phyloP scores from a whole-genome alignment of 2,113 vertebrate species.

The Clupea harengus region DNA sequence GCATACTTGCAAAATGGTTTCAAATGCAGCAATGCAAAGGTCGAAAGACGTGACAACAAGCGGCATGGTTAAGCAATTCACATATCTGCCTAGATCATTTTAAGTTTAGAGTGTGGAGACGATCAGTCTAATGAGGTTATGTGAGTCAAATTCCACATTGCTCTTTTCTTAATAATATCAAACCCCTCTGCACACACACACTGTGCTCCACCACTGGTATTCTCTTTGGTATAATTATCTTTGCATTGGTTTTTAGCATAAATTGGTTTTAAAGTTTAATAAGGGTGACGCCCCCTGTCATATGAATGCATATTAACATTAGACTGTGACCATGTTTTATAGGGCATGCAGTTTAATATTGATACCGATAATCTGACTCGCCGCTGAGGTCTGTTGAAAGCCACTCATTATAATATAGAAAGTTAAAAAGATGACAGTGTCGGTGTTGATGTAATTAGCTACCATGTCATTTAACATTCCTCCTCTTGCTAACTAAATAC shows the following conservation, averaged over 20 bases:
- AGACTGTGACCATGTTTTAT: too few relatives aligned
- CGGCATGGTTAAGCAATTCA: not conserved
- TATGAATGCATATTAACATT: not conserved
- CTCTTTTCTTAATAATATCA: not conserved
- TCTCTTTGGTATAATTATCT: not conserved
- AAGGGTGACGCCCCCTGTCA: not conserved
- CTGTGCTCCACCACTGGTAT: not conserved
- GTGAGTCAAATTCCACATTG: not conserved
- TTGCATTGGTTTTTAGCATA: not conserved
- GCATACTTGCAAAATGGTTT: not conserved
- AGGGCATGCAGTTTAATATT: not conserved
- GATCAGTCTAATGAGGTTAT: not conserved
- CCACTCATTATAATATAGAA: not conserved
- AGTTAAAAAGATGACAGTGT: not conserved
- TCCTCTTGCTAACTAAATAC: not conserved
- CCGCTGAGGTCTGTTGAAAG: not conserved
- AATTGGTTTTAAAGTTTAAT: conserved; percentile 6
- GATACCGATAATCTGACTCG: not conserved
- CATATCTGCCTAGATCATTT: not conserved
- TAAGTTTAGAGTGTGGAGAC: not conserved
- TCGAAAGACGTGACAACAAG: not conserved
- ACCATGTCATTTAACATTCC: not conserved
- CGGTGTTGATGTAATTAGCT: not conserved
- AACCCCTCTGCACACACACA: not conserved
- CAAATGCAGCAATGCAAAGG: not conserved